A percentile compares a stretch with the other conserved stretches of the same genome.
Evolutionary conservation across 2,888 invertebrate genomes (phyloP).

Genomic region (Suillia variegata): DNA sequence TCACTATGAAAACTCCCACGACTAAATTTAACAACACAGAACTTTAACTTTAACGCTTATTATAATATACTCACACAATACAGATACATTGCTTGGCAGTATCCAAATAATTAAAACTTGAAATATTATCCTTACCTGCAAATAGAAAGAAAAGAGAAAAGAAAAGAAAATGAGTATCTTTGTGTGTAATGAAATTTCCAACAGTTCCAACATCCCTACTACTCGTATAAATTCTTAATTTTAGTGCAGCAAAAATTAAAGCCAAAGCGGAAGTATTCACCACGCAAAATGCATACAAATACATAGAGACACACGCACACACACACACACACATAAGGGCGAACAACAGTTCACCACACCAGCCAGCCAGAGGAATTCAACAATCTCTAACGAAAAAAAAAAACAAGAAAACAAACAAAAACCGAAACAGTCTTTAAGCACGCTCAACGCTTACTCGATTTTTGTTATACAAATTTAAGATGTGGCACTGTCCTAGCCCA

Average conservation of each 20-base stretch:
- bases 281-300: constrained; percentile 32
- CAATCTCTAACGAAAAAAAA: no score
- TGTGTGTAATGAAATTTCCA: no score
- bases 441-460: not conserved
- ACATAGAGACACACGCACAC: constrained; percentile 1
- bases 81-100: constrained; percentile 12
- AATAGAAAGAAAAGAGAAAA: constrained; percentile 8
- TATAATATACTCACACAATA: constrained; percentile 10
- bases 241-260: no score
- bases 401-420: no score
- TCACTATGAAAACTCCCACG: no score
- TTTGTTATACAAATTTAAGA: not conserved
- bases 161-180: not conserved
- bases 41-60: no score
- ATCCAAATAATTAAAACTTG: constrained; percentile 24
- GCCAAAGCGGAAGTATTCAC: constrained; percentile 32
- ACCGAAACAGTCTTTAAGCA: not conserved
- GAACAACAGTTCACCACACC: not conserved
- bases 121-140: constrained; percentile 32
- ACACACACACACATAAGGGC: not conserved
- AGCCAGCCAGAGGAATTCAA: not conserved
- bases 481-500: constrained; percentile 5
- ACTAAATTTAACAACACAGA: no score
- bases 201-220: no score
- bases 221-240: no score